Percentiles rank a stretch among this genome's conserved stretches.
These are phyloP conservation scores for Nothocercus nigrocapillus DNA, from an alignment of 2,113 vertebrate genomes.

Conservation along the genomic window DNA sequence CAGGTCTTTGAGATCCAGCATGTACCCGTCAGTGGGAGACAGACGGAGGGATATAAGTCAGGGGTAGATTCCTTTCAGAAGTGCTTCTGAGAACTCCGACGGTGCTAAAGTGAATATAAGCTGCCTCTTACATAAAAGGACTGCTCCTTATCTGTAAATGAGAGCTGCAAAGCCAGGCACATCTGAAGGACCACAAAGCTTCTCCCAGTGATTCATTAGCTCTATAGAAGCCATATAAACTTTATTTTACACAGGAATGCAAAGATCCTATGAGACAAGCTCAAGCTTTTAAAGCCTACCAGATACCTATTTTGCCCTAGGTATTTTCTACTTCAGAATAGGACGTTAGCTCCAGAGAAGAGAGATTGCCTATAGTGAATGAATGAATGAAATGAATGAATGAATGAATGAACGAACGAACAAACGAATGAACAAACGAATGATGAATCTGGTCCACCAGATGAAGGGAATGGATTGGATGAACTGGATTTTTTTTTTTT, in stretches of 20 bases:
- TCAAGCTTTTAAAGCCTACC: background rate
- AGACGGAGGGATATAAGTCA: background rate
- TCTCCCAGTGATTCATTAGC: background rate
- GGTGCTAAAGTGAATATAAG: background rate
- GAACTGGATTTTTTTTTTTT: too few species aligned
- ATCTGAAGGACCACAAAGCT: background rate
- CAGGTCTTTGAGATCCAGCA: background rate
- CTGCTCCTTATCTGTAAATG: background rate
- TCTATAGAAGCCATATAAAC: background rate
- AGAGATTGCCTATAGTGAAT: background rate
- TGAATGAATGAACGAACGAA: background rate
- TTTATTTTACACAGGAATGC: conserved; percentile 1
- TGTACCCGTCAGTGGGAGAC: rapidly evolving
- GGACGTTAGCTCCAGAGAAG: background rate
- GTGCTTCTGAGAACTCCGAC: background rate
- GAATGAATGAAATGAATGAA: background rate
- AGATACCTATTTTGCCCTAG: background rate
- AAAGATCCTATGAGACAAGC: background rate
- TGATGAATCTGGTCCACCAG: rapidly evolving
- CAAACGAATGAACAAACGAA: background rate
- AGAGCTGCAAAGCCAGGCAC: background rate
- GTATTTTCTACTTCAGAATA: conserved; percentile 4
- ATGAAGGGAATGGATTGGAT: background rate
- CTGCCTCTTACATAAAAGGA: background rate
- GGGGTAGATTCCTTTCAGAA: background rate